Percentiles rank a stretch among this genome's conserved stretches.
Conservation (phyloP, 2,888 invertebrate species). For the Mycalesis mineus region DNA sequence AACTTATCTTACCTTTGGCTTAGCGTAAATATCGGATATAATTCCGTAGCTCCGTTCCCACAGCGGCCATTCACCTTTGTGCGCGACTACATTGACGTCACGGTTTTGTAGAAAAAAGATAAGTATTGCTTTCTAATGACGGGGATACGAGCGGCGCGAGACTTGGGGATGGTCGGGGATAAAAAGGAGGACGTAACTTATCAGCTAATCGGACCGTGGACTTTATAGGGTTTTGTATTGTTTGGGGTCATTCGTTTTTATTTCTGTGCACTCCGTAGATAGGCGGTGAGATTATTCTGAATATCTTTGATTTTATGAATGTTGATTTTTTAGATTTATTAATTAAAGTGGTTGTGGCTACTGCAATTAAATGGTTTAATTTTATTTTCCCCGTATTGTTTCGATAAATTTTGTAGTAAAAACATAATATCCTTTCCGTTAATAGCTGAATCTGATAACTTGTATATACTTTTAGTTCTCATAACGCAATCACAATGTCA, state of each 20-base stretch:
- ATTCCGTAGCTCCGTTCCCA: constrained; percentile 38
- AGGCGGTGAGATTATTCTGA: background rate
- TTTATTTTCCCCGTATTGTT: too few relatives aligned
- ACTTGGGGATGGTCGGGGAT: constrained; percentile 26
- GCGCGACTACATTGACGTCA: constrained; percentile 64
- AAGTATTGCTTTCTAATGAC: constrained; percentile 61
- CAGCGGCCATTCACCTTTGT: constrained; percentile 50
- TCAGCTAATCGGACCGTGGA: constrained; percentile 31
- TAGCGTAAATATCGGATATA: constrained; percentile 19
- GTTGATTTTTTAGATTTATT: too few relatives aligned
- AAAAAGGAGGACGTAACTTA: constrained; percentile 28
- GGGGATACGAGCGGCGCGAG: constrained; percentile 49
- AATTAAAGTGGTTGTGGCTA: too few relatives aligned
- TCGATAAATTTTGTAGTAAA: too few relatives aligned
- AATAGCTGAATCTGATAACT: too few relatives aligned
- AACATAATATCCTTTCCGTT: too few relatives aligned
- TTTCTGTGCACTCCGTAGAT: constrained; percentile 22
- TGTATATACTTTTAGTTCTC: too few relatives aligned
- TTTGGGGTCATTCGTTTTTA: constrained; percentile 25
- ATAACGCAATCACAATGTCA: too few relatives aligned
- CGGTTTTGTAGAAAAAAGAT: constrained; percentile 55
- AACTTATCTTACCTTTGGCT: background rate
- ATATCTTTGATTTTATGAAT: background rate
- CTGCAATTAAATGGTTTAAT: too few relatives aligned
- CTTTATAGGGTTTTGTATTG: constrained; percentile 26